Evolutionary conservation across 2,113 vertebrate genomes (phyloP).

Genomic region (Psephotus haematonotus): DNA sequence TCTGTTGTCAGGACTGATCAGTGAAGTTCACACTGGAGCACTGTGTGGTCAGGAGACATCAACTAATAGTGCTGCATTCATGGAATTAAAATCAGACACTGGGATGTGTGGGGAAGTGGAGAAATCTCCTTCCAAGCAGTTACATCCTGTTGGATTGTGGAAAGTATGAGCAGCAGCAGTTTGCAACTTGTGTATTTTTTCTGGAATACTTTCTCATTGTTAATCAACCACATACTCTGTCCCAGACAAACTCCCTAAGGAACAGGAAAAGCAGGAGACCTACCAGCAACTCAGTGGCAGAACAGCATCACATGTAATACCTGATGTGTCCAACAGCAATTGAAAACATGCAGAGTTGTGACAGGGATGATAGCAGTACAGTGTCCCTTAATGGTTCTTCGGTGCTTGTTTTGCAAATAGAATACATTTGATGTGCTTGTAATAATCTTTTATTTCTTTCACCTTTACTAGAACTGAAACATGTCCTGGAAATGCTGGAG

Average conservation of each 20-base stretch:
- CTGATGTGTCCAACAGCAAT: neutral
- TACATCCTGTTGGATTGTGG: neutral
- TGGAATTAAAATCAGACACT: neutral
- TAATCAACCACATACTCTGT: neutral
- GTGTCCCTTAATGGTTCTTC: neutral
- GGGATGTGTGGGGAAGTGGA: neutral
- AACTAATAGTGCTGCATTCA: neutral
- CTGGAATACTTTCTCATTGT: neutral
- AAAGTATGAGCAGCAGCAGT: neutral
- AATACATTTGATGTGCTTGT: neutral
- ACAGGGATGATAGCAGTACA: neutral
- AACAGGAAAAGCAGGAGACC: neutral
- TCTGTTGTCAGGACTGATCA: neutral
- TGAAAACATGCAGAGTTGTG: neutral
- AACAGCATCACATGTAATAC: neutral
- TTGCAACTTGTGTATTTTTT: neutral
- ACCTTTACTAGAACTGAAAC: constrained; percentile 77
- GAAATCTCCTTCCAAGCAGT: neutral
- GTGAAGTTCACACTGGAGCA: neutral
- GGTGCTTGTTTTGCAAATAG: neutral
- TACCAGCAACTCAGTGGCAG: neutral
- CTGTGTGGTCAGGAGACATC: neutral
- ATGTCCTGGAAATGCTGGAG: constrained; percentile 78
- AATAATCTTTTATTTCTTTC: neutral
- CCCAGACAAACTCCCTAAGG: neutral